Evolutionary conservation across 2,888 invertebrate genomes (phyloP).

Genomic region (Apodemia duryi): DNA sequence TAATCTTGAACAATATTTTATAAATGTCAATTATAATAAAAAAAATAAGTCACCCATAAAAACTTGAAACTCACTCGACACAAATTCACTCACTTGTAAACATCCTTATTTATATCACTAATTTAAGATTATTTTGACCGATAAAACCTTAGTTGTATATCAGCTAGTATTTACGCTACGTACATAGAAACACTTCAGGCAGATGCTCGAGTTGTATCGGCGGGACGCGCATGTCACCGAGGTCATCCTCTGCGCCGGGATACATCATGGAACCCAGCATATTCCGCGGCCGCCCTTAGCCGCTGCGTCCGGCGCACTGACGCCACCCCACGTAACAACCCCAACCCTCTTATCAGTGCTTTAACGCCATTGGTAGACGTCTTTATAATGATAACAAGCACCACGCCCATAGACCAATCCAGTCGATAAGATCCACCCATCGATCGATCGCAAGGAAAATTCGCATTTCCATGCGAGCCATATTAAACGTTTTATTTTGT

Average conservation of each 20-base stretch:
- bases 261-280: conserved; percentile 78
- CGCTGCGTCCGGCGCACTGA: conserved; percentile 62
- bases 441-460: conserved; percentile 66
- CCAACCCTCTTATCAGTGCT: conserved; percentile 69
- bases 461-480: conserved; percentile 55
- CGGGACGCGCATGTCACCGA: conserved; percentile 83
- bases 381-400: conserved; percentile 60
- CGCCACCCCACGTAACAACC: conserved; percentile 63
- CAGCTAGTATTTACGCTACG: conserved; percentile 51
- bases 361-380: conserved; percentile 55
- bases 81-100: conserved; percentile 17
- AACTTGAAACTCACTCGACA: conserved; percentile 6
- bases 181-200: conserved; percentile 86
- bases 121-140: not conserved
- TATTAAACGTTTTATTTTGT: conserved; percentile 53
- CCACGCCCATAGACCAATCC: conserved; percentile 73
- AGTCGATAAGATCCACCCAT: conserved; percentile 55
- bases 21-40: no score
- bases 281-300: conserved; percentile 54
- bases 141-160: not conserved
- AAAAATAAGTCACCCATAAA: conserved; percentile 2
- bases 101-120: conserved; percentile 4
- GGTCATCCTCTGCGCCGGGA: conserved; percentile 60
- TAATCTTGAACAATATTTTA: no score
- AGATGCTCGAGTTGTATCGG: conserved; percentile 86